Base-by-base conservation (phyloP, 2,888 invertebrate species). In the Troilus luridus region DNA sequence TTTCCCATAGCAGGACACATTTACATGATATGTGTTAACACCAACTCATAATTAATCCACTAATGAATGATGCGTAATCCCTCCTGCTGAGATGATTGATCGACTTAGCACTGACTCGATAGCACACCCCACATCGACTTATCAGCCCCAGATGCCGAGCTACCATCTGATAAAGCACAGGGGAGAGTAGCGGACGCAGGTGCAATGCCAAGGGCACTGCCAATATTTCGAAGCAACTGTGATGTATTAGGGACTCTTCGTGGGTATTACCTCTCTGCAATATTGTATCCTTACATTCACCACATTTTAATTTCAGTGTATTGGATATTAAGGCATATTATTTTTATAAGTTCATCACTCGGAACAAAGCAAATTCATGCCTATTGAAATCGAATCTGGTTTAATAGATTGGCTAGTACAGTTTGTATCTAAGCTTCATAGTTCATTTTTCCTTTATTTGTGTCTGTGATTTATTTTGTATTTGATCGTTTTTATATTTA, bases 91-190 rank as follows among this genome's bases (percentile, higher is more conserved):
- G 21, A 64, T n/a, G 64, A 64, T 64, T 5, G 64, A 64, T 64
- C n/a, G n/a, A 64, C 64, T 64, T 9, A 2, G 9, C 7, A 9
- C 9, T 9, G n/a, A 0, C n/a, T 64, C n/a, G n/a, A 8, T n/a
- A 64, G 8, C n/a, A 21, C n/a, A 21, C 2, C 62, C 62, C 62
- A 21, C 62, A 7, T 9, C 62, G 21, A 21, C 64, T n/a, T n/a
- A 62, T 64, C n/a, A n/a, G 64, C 64, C 64, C 64, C 64, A 64
- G 64, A n/a, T 64, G 64, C 64, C 64, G n/a, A n/a, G n/a, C 64
- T 64, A 64, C 9, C n/a, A n/a, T 8, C 64, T 64, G 64, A 64
- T 21, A 64, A 64, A 64, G n/a, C n/a, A 64, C 64, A 64, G n/a
- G 9, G 64, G n/a, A n/a, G 11, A 10, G 0, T n/a, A n/a, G n/a